A percentile compares a stretch with the other conserved stretches of the same genome.
Conservation (phyloP, 2,113 vertebrate genomes). For the Thamnophis sirtalis region DNA sequence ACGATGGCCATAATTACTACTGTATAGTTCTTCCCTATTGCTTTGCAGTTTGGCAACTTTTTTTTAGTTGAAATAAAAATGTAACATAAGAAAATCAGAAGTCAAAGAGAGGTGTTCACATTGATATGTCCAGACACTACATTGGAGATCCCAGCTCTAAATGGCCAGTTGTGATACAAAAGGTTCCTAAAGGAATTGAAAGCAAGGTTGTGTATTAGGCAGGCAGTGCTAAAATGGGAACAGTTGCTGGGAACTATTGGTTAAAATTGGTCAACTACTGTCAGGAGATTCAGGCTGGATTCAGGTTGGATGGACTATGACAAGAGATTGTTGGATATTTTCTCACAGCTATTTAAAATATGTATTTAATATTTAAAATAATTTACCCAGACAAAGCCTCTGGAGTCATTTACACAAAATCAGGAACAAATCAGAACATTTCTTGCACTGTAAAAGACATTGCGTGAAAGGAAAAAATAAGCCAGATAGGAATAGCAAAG, state of each 20-base stretch:
- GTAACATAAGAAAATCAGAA: background rate
- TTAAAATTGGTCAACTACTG: background rate
- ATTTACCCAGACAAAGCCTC: background rate
- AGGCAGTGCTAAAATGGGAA: background rate
- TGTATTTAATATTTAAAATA: background rate
- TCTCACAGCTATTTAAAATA: background rate
- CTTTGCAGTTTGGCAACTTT: background rate
- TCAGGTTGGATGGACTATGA: too few species aligned
- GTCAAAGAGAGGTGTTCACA: background rate
- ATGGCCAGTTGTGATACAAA: background rate
- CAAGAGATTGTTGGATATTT: background rate
- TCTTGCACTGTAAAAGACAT: background rate
- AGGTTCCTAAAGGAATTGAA: background rate
- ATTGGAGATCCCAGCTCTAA: background rate
- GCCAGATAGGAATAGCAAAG: background rate
- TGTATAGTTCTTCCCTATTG: background rate
- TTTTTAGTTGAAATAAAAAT: background rate
- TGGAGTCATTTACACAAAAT: background rate
- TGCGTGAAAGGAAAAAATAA: background rate
- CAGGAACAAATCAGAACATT: background rate
- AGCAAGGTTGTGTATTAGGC: background rate
- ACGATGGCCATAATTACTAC: background rate
- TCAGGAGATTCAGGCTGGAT: background rate
- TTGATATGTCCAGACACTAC: background rate
- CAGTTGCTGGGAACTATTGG: background rate